Percentiles rank a stretch among this genome's conserved stretches.
Conservation (phyloP, 2,113 vertebrate species). For the Numenius arquata region DNA sequence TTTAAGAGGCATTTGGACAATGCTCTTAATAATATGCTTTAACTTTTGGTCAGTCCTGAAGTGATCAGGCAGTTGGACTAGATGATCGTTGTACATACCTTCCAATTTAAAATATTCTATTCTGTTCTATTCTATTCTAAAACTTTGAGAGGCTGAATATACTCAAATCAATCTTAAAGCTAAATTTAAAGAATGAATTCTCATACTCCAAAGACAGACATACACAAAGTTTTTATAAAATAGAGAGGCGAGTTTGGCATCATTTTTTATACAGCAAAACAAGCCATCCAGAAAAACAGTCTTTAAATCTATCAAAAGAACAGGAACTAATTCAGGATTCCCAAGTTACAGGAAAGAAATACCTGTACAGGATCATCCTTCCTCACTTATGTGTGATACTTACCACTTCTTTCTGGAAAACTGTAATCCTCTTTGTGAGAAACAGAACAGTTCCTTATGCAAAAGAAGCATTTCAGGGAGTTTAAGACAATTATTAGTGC, state of each 20-base stretch:
- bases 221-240: not conserved
- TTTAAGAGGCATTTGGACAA: not conserved
- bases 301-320: not conserved
- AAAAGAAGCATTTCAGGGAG: not conserved
- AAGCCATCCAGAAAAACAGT: not conserved
- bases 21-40: not conserved
- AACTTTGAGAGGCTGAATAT: not conserved
- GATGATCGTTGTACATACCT: not conserved
- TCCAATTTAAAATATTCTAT: not conserved
- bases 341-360: not conserved
- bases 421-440: not conserved
- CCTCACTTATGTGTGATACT: not conserved
- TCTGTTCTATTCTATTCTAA: not conserved
- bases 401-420: not conserved
- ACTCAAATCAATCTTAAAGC: not conserved
- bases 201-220: not conserved
- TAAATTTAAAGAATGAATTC: not conserved
- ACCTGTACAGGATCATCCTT: not conserved
- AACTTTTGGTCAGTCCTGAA: not conserved
- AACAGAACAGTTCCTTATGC: not conserved
- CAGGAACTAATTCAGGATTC: not conserved
- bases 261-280: not conserved
- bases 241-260: not conserved
- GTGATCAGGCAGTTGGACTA: not conserved
- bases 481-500: not conserved